Percentiles rank a stretch among this genome's conserved stretches.
phyloP scores from a whole-genome alignment of 2,113 vertebrate genomes.

The Montifringilla adamsi region DNA sequence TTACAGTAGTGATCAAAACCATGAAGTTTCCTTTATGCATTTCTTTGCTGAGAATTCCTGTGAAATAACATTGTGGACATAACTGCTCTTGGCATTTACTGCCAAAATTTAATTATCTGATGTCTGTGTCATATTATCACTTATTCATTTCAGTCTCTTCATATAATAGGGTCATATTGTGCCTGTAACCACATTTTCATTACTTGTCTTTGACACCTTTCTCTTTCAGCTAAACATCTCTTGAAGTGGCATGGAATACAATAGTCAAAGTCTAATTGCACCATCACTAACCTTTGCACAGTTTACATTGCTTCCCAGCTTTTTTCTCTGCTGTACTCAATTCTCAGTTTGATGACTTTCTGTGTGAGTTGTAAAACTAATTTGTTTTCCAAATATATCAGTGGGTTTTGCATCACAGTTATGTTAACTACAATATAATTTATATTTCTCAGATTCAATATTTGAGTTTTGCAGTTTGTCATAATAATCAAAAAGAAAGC shows the following conservation, averaged over 20 bases:
- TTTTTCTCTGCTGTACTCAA: background rate
- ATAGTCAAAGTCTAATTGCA: background rate
- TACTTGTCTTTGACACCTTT: slow-evolving; percentile 38
- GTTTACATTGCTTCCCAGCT: background rate
- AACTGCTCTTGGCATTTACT: background rate
- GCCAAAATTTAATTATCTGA: slow-evolving; percentile 27
- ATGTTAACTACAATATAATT: background rate
- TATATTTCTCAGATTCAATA: background rate
- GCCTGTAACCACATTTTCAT: slow-evolving; percentile 5
- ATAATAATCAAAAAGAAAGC: background rate
- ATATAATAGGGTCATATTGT: background rate
- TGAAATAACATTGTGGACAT: background rate
- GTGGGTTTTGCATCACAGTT: background rate
- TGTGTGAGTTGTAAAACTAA: background rate
- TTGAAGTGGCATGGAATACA: background rate
- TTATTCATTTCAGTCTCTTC: slow-evolving; percentile 4
- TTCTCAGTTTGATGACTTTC: background rate
- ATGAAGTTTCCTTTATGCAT: background rate
- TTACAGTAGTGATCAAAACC: slow-evolving; percentile 27
- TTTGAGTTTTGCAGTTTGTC: background rate
- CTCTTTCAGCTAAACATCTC: slow-evolving; percentile 5
- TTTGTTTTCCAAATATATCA: background rate
- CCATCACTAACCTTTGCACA: background rate
- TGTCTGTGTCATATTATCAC: slow-evolving; percentile 18
- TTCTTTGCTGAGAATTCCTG: slow-evolving; percentile 17